Conservation (phyloP, 2,888 invertebrate genomes). For the Steinernema carpocapsae region DNA sequence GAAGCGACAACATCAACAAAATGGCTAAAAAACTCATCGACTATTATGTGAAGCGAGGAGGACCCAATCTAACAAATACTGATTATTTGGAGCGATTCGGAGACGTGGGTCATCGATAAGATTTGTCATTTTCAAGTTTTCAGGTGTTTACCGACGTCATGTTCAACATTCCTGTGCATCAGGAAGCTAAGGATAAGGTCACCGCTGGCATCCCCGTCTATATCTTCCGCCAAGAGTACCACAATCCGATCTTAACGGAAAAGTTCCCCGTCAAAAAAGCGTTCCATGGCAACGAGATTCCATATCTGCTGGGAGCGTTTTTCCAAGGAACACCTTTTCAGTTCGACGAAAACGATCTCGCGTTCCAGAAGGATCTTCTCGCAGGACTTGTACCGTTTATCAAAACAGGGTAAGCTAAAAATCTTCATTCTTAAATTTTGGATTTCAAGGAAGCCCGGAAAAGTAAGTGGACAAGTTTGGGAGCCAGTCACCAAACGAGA, state of each 20-base stretch:
- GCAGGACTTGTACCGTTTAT: slow-evolving; percentile 38
- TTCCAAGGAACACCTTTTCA: slow-evolving; percentile 34
- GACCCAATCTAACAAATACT: slow-evolving; percentile 1
- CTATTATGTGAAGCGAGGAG: no score
- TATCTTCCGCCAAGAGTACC: slow-evolving; percentile 37
- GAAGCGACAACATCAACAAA: neutral
- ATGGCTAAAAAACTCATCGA: no score
- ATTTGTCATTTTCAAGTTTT: neutral
- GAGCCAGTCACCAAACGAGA: no score
- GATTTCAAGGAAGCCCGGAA: no score
- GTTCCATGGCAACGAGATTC: slow-evolving; percentile 42
- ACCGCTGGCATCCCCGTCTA: slow-evolving; percentile 40
- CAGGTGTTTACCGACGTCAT: slow-evolving; percentile 44
- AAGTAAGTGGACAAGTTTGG: no score
- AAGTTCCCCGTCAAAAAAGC: slow-evolving; percentile 42
- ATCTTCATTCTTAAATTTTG: no score
- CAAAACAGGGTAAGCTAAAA: slow-evolving; percentile 36
- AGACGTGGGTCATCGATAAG: neutral
- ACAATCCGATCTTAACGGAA: neutral
- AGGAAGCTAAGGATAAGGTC: slow-evolving; percentile 43
- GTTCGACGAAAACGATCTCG: slow-evolving; percentile 41
- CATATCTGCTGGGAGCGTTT: slow-evolving; percentile 42
- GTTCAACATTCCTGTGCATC: slow-evolving; percentile 44
- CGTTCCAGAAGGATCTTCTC: slow-evolving; percentile 41
- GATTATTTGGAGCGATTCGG: slow-evolving; percentile 36